A percentile compares a stretch with the other conserved stretches of the same genome.
Conservation (phyloP, 2,888 invertebrate species). For the Electrophaes corylata region DNA sequence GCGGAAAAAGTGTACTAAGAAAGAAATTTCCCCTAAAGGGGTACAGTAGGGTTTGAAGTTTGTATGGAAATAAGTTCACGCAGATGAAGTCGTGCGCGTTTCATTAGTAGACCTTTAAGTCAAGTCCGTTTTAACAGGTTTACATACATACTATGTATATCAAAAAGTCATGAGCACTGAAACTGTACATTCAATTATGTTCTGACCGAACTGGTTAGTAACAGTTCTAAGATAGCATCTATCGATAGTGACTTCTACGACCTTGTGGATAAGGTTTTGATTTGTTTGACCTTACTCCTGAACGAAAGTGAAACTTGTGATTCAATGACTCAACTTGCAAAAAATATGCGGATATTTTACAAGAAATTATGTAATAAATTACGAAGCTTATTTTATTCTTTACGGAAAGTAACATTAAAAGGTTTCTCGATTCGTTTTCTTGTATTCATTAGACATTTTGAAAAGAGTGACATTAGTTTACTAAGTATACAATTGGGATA, state of each 20-base stretch:
- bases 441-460: background rate
- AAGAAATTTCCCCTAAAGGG: too few species aligned
- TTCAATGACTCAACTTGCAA: conserved; percentile 23
- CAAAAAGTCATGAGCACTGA: background rate
- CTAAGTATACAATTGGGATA: too few species aligned
- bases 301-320: conserved; percentile 24
- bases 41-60: too few species aligned
- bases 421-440: background rate
- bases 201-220: conserved; percentile 11
- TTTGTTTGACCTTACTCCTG: conserved; percentile 15
- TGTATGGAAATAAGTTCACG: too few species aligned
- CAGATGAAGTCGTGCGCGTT: too few species aligned
- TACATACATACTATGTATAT: background rate
- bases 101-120: too few species aligned
- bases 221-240: conserved; percentile 15
- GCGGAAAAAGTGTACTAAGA: too few species aligned
- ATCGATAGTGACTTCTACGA: conserved; percentile 16
- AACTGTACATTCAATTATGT: background rate
- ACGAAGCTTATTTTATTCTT: background rate
- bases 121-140: too few species aligned
- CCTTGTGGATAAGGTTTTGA: conserved; percentile 17
- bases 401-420: background rate
- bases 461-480: too few species aligned
- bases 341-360: conserved; percentile 7
- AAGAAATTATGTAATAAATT: background rate